Evolutionary conservation across 1,140 invertebrate genomes (phyloP), one percentile per base, ranked within the genome.

Genomic region (Leptinotarsa defecta): DNA sequence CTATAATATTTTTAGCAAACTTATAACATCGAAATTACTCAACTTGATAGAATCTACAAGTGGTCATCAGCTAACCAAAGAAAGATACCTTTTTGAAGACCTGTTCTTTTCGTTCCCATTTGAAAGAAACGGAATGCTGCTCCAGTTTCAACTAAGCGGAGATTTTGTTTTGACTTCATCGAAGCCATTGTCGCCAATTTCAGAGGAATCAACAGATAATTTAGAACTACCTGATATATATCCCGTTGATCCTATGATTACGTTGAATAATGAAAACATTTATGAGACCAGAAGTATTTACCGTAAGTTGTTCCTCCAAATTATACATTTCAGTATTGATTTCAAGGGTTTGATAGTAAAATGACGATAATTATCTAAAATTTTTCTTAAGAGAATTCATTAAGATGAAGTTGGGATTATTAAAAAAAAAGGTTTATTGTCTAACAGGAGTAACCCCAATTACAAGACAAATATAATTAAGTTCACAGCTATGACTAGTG

Each of bases 211-310:
- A 22, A 75, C 85, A n/a, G 83, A 83, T 48, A 77, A 86, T 22
- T 83, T 87, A 48, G 82, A 87, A 68, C 80, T 96, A 24, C 94
- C 94, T 19, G 86, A 91, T 84, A 86, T 97, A 52, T 88, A 89
- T 85, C 95, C 94, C 6, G 83, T 95, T 20, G 89, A 91, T 81
- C 88, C 89, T 68, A 91, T 90, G 3, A 88, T 94, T 69, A 91
- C 93, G 72, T 86, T 95, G 70, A 85, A 87, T 22, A 85, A 88
- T 73, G 83, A 88, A 61, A 89, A 95, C 82, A 88, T 92, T 81
- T 94, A 94, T 82, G 82, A 86, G 43, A 81, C 87, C 17, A 82
- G 86, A 73, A 89, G 91, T 83, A 82, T 89, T 67, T 93, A 91
- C 86, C 92, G 94, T 96, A 89, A 92, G 92, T 91, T 65, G 34